Conservation (phyloP, 2,797 vertebrate species). For the Darevskia nairensis region DNA sequence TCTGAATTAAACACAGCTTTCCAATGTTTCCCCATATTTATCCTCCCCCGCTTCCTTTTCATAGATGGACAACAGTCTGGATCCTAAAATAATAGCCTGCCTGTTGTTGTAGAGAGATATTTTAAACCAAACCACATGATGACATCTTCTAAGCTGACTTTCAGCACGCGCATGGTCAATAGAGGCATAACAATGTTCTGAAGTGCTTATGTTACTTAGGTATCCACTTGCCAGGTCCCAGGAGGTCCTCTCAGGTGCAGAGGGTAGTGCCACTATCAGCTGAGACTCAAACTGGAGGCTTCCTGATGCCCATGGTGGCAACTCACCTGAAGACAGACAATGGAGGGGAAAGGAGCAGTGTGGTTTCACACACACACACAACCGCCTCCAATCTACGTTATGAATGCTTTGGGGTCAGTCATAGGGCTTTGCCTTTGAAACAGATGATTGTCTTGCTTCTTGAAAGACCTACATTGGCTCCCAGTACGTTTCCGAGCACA, state of each 20-base stretch:
- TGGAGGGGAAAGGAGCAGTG: neutral
- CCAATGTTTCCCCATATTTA: neutral
- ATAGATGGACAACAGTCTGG: neutral
- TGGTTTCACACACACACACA: neutral
- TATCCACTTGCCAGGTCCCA: neutral
- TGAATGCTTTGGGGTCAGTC: neutral
- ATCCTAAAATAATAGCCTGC: neutral
- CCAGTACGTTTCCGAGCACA: too few relatives aligned
- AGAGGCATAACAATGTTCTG: neutral
- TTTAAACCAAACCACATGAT: neutral
- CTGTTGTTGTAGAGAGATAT: neutral
- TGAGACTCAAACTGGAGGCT: neutral
- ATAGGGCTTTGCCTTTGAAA: neutral
- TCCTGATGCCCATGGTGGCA: neutral
- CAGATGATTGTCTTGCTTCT: neutral
- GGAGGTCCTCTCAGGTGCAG: neutral
- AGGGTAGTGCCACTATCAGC: neutral
- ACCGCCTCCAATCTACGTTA: too few relatives aligned
- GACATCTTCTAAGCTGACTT: neutral
- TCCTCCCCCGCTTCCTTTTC: neutral
- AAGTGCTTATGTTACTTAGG: neutral
- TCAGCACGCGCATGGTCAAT: slow-evolving; percentile 17
- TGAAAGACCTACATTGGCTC: too few relatives aligned
- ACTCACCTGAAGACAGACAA: neutral
- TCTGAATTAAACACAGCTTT: neutral